Conservation (phyloP, 1,140 invertebrate genomes). For the Halesus radiatus region DNA sequence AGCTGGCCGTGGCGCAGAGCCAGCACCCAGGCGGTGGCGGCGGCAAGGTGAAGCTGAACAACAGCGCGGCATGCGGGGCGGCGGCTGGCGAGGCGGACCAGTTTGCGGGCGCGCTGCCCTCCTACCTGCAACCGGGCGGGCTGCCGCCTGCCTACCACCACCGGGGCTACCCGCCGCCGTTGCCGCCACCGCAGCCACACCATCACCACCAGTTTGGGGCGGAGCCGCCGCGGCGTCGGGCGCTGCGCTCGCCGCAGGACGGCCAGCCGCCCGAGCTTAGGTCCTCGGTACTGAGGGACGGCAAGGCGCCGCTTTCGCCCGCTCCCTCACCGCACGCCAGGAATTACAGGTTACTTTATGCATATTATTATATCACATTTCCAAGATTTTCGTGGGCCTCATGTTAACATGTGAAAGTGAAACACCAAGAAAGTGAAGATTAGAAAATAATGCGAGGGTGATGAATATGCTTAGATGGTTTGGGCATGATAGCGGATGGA, state of each 20-base stretch:
- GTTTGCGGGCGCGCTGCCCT: constrained; percentile 70
- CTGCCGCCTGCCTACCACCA: constrained; percentile 67
- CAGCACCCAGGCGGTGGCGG: constrained; percentile 66
- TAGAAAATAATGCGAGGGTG: too few relatives aligned
- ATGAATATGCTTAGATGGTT: too few relatives aligned
- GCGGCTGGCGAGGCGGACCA: constrained; percentile 66
- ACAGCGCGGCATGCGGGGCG: constrained; percentile 55
- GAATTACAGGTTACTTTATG: constrained; percentile 64
- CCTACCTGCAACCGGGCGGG: constrained; percentile 66
- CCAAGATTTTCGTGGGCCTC: too few relatives aligned
- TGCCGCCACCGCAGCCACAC: constrained; percentile 76
- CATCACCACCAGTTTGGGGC: constrained; percentile 57
- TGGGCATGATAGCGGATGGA: too few relatives aligned
- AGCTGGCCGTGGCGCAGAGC: constrained; percentile 78
- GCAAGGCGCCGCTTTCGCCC: constrained; percentile 72
- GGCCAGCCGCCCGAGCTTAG: constrained; percentile 65
- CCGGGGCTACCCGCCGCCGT: constrained; percentile 69
- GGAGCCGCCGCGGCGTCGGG: constrained; percentile 52
- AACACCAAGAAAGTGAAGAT: too few relatives aligned
- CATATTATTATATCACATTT: too few relatives aligned
- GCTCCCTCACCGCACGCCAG: constrained; percentile 74
- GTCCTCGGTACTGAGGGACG: constrained; percentile 66
- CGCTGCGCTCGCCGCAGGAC: constrained; percentile 67
- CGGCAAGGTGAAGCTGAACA: constrained; percentile 60
- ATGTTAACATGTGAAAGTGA: too few relatives aligned